phyloP scores from a whole-genome alignment of 92 coral and sea anemone genomes.

The Epizoanthus rinbou region DNA sequence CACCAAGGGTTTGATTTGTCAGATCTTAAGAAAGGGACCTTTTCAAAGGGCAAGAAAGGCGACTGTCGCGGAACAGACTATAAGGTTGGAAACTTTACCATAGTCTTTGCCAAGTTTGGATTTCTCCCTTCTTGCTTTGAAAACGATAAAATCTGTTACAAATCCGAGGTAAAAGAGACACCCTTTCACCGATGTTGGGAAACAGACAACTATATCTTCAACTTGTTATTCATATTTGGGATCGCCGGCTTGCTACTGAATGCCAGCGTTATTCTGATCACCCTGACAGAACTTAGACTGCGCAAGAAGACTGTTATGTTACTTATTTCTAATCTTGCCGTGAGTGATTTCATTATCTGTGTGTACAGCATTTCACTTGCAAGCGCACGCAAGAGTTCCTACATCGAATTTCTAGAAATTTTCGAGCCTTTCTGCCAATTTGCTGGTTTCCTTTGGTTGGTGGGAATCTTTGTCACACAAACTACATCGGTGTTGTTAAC shows the following conservation, averaged over 20 bases:
- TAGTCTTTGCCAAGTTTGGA: slow-evolving; percentile 2
- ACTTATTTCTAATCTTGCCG: slow-evolving; percentile 9
- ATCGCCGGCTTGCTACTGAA: slow-evolving; percentile 6
- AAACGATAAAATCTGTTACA: not conserved
- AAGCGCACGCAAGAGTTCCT: slow-evolving; percentile 34
- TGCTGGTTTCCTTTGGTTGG: slow-evolving; percentile 74
- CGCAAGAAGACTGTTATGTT: slow-evolving; percentile 29
- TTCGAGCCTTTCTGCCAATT: slow-evolving; percentile 53
- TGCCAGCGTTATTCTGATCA: slow-evolving; percentile 20
- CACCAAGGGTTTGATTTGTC: not conserved
- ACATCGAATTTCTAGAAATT: slow-evolving; percentile 38
- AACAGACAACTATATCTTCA: slow-evolving; percentile 36
- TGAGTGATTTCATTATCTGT: slow-evolving; percentile 6
- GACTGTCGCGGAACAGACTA: slow-evolving; percentile 27
- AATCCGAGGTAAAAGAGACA: slow-evolving; percentile 1
- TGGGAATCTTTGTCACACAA: slow-evolving; percentile 63
- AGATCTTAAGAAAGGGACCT: slow-evolving; percentile 16
- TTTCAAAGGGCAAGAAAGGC: slow-evolving; percentile 8
- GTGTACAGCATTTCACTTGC: slow-evolving; percentile 27
- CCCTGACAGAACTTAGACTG: slow-evolving; percentile 7
- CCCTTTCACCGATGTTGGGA: slow-evolving; percentile 40
- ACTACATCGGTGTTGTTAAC: slow-evolving; percentile 68
- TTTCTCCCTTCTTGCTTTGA: slow-evolving; percentile 27
- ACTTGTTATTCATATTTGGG: slow-evolving; percentile 19
- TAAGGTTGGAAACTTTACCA: slow-evolving; percentile 9